Percentiles rank a stretch among this genome's conserved stretches.
These are phyloP conservation scores for Collichthys lucidus DNA, from an alignment of 2,113 vertebrate genomes.

Conservation along the genomic window DNA sequence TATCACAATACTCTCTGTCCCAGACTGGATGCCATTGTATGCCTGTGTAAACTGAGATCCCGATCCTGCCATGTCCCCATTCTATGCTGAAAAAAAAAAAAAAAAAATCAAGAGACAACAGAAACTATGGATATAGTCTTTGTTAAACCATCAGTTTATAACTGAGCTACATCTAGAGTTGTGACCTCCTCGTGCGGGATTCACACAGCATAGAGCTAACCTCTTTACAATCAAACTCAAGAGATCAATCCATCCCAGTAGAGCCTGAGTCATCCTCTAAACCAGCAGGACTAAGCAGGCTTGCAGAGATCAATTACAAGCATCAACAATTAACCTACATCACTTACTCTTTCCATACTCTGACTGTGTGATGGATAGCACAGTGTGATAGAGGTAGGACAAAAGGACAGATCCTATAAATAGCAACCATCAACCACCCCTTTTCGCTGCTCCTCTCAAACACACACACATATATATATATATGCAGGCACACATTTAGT, in stretches of 20 bases:
- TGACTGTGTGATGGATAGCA: constrained; percentile 78
- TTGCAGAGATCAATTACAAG: constrained; percentile 51
- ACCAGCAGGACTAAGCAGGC: constrained; percentile 55
- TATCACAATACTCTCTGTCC: constrained; percentile 56
- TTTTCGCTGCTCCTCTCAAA: constrained; percentile 57
- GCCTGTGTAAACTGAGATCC: constrained; percentile 66
- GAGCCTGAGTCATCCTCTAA: constrained; percentile 53
- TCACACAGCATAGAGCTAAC: constrained; percentile 42
- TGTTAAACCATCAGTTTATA: constrained; percentile 56
- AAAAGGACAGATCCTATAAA: constrained; percentile 78
- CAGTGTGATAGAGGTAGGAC: constrained; percentile 79
- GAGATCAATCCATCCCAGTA: constrained; percentile 26
- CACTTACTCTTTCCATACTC: constrained; percentile 54
- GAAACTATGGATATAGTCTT: constrained; percentile 36
- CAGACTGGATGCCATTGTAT: constrained; percentile 58
- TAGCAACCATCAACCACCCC: constrained; percentile 68
- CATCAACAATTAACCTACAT: constrained; percentile 54
- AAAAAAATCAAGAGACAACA: constrained; percentile 43
- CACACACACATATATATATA: constrained; percentile 50
- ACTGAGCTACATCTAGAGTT: constrained; percentile 66
- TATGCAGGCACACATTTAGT: constrained; percentile 68
- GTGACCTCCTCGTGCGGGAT: constrained; percentile 48
- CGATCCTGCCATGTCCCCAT: constrained; percentile 34
- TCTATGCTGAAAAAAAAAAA: constrained; percentile 51
- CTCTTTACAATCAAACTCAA: constrained; percentile 39